Base-by-base conservation (phyloP, 2,797 vertebrate genomes). In the Apodemus agrarius region DNA sequence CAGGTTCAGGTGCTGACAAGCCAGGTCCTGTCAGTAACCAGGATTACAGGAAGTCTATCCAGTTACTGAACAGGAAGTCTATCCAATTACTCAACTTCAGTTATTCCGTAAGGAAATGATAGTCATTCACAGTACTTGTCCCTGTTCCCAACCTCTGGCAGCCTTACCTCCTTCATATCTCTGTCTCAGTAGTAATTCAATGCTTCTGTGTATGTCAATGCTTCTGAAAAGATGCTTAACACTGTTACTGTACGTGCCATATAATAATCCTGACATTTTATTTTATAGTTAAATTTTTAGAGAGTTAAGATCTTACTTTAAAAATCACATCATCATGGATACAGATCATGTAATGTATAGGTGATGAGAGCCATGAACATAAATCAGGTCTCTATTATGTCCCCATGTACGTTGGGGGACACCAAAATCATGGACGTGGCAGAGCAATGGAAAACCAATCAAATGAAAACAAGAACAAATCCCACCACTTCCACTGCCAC, bases 71-170 rank as follows among this genome's bases (percentile, higher is more conserved):
- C 34, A 72, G 59, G 52, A 91, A 96, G 31, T 37, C 89, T 49
- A 52, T 76, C 26, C 22, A 63, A 26, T 83, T 87, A n/a, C 67
- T 1, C 0, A 80, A n/a, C 40, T 84, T 80, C n/a, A 29, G 57
- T 96, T 43, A n/a, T 7, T 10, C 46, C 83, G 40, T 21, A 69
- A 90, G 72, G 61, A 90, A 97, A 90, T 93, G 26, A 91, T 94
- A 74, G 16, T 14, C 1, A 10, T 24, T 80, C 94, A 16, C 1
- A 1, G 54, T 16, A 34, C 13, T 46, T 69, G 87, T 69, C 91
- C 29, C 29, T 40, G 24, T 52, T 3, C 0, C 40, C 29, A 82
- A 65, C 40, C n/a, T 29, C 0, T 0, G 1, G 16, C 13, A 29
- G 34, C 49, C 34, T 63, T 82, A 43, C 26, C 76, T 87, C 87